Evolutionary conservation across 2,113 vertebrate genomes (phyloP).

Genomic region (Raja brachyura): DNA sequence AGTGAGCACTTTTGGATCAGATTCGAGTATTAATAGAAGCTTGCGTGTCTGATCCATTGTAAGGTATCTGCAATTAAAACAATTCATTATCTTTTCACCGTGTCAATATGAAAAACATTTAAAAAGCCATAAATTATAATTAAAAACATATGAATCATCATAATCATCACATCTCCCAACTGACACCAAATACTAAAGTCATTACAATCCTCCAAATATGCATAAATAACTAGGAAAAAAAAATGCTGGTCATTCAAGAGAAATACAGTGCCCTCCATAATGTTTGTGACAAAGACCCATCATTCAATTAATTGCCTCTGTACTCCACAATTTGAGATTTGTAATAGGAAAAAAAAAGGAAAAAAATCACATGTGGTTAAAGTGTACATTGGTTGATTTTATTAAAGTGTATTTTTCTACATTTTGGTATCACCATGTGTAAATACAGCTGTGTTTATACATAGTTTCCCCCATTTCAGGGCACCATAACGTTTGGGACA

Average conservation of each 20-base stretch:
- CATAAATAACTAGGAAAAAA: background rate
- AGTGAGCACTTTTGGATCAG: conserved; percentile 80
- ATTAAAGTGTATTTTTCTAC: too few relatives aligned
- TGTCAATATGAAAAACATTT: background rate
- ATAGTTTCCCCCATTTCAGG: too few relatives aligned
- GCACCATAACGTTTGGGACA: too few relatives aligned
- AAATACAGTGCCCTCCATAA: background rate
- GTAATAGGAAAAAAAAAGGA: too few relatives aligned
- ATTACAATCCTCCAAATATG: background rate
- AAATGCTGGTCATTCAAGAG: background rate
- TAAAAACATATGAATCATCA: background rate
- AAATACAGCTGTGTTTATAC: too few relatives aligned
- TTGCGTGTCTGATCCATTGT: conserved; percentile 94
- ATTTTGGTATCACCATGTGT: too few relatives aligned
- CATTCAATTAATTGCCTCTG: too few relatives aligned
- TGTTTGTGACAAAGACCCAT: too few relatives aligned
- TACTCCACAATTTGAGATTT: too few relatives aligned
- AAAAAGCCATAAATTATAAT: background rate
- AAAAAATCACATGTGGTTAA: too few relatives aligned
- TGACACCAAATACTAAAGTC: too few relatives aligned
- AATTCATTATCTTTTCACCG: conserved; percentile 26
- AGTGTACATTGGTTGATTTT: too few relatives aligned
- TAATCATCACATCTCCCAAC: background rate
- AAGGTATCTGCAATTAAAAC: conserved; percentile 68
- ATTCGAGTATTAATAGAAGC: conserved; percentile 82